phyloP scores from a whole-genome alignment of 2,797 vertebrate genomes.

The Pangasius mekongensis region DNA sequence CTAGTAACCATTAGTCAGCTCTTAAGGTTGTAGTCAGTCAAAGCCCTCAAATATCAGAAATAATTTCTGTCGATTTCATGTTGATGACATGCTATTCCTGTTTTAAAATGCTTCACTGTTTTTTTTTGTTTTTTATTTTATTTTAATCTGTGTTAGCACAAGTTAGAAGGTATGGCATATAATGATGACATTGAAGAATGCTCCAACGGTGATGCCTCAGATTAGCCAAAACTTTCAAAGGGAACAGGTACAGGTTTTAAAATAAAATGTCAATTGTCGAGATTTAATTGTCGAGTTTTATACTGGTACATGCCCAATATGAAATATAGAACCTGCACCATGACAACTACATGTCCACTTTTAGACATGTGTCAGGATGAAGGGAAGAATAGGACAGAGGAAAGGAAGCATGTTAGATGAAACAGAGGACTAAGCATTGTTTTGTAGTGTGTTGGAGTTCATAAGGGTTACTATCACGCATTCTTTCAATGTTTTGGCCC shows the following conservation, averaged over 20 bases:
- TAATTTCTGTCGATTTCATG: neutral
- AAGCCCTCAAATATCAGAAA: neutral
- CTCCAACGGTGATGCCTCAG: neutral
- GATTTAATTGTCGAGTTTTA: neutral
- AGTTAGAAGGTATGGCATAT: neutral
- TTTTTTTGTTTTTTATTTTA: neutral
- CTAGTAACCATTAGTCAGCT: neutral
- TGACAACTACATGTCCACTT: too few relatives aligned
- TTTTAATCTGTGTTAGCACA: neutral
- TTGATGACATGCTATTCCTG: neutral
- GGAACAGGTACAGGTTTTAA: neutral
- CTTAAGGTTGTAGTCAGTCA: neutral
- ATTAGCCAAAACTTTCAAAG: neutral
- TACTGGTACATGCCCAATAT: neutral
- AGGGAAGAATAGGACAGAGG: neutral
- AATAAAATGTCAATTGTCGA: neutral
- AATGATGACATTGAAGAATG: neutral
- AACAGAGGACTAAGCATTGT: conserved; percentile 17
- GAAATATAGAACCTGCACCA: neutral
- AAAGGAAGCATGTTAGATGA: conserved; percentile 30
- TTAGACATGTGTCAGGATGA: neutral
- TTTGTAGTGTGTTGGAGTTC: neutral
- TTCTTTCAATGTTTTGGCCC: conserved; percentile 1
- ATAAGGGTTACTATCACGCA: conserved; percentile 11
- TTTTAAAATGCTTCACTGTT: neutral